Evolutionary conservation across 2,797 vertebrate genomes (phyloP), one percentile per base, ranked within the genome.

Genomic region (Paedocypris micromegethes): DNA sequence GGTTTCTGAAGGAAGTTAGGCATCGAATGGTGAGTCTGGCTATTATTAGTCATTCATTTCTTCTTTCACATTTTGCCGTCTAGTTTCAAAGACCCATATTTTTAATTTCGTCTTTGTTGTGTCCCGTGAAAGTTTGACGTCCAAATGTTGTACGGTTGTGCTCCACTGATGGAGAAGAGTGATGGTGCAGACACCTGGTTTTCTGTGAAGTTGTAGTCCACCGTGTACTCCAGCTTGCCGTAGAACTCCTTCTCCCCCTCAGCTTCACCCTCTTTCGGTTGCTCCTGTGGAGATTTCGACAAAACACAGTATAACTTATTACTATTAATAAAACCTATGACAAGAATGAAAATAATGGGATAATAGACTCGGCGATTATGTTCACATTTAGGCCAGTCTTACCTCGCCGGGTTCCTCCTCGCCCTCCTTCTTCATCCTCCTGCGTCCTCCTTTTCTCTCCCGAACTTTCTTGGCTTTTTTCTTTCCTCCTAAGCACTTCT

Each of bases 151-250:
- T 23, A 23, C 23, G 23, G 23, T 23, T 23, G 23, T 23, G 23
- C 23, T 23, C 23, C 23, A 23, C 23, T 23, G 23, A 23, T 23
- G 23, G 23, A 23, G 23, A 23, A 23, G 23, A 23, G 1, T 23
- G 23, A 23, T 23, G 23, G 23, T 1, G 23, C 23, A 23, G 23
- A 23, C 23, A 80, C 93, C 91, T 94, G 91, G 47, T 92, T 91
- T 2, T 89, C 93, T 62, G 88, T 92, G 76, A 96, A 96, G 79
- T 83, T 93, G 50, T 95, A 96, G 75, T 96, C 93, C 82, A 96
- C 77, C 0, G 89, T 76, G 75, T 90, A 96, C 81, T 94, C 92
- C 79, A 96, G 82, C 51, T 90, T 93, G 5, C 94, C 94, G 1
- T 91, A 66, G 23, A 60, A 77, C 41, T 91, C 91, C 54, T 91